Evolutionary conservation across 2,113 vertebrate species (phyloP), one percentile per base, ranked within the genome.

Genomic region (Myocastor coypus): DNA sequence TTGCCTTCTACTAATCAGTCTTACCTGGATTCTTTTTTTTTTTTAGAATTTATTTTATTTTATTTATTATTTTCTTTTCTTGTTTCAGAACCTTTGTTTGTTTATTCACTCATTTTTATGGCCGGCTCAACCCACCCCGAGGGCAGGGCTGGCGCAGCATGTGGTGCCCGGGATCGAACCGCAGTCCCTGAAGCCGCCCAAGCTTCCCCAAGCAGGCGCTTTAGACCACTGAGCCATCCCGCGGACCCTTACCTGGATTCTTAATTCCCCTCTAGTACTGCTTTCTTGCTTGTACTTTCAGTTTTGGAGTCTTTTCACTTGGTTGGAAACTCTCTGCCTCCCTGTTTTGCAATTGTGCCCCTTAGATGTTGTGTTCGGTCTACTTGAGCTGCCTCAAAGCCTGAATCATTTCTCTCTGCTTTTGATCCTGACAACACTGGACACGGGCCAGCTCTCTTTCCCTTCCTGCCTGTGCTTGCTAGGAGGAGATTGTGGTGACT

Each of bases 391-490:
- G 34, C 73, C 9, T 80, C 57, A 69, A 86, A 81, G 46, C n/a
- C 55, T 50, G 82, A 68, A 73, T 86, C 55, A 46, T 64, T 42
- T 93, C 40, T 87, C 28, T 85, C 61, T 24, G 59, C 40, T 32
- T 94, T 71, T 81, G 91, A 37, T 66, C 52, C 16, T 63, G 78
- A 86, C 28, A 91, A 63, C 73, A 92, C 66, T 91, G 83, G 46
- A 80, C 19, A 5, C 63, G 32, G 77, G 63, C 91, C 34, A 28
- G 40, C 14, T 66, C 11, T 42, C 59, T 71, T 85, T 96, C 50
- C 81, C 42, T 50, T 83, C 30, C 52, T 66, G 64, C 26, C 13
- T 11, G 50, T 69, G 52, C 19, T 57, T 80, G 30, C 57, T 87
- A 42, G 28, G 63, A 91, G 84, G 84, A 78, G 46, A 88, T 20